Conservation (phyloP, 2,113 vertebrate genomes). For the Carassius gibelio region DNA sequence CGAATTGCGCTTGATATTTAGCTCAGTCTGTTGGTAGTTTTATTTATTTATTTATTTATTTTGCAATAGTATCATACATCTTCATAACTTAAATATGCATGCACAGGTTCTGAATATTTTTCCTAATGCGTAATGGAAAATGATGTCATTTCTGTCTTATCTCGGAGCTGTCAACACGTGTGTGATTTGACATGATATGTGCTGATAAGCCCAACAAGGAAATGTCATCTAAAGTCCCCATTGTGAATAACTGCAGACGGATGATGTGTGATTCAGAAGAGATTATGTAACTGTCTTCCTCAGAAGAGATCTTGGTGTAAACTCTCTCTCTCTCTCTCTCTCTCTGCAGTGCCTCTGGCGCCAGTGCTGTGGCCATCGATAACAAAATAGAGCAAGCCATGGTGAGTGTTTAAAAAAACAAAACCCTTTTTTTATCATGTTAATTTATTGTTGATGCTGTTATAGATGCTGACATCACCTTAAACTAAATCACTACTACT, state of each 20-base stretch:
- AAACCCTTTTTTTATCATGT: too few species aligned
- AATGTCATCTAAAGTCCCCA: neutral
- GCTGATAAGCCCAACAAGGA: conserved; percentile 1
- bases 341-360: conserved; percentile 83
- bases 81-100: neutral
- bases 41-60: neutral
- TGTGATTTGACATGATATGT: neutral
- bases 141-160: neutral
- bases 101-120: neutral
- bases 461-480: too few species aligned
- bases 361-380: conserved; percentile 93
- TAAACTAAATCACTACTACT: too few species aligned
- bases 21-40: neutral
- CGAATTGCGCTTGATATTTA: neutral
- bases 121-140: neutral
- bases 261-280: neutral
- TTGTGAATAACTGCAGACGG: too few species aligned
- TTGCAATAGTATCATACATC: neutral
- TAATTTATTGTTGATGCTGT: too few species aligned
- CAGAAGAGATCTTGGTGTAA: neutral
- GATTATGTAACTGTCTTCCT: neutral
- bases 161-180: neutral
- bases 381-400: conserved; percentile 99
- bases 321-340: neutral
- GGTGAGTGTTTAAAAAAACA: conserved; percentile 79